These are phyloP conservation scores for Aldrovandia affinis DNA, from an alignment of 2,797 vertebrate genomes.

Conservation along the genomic window DNA sequence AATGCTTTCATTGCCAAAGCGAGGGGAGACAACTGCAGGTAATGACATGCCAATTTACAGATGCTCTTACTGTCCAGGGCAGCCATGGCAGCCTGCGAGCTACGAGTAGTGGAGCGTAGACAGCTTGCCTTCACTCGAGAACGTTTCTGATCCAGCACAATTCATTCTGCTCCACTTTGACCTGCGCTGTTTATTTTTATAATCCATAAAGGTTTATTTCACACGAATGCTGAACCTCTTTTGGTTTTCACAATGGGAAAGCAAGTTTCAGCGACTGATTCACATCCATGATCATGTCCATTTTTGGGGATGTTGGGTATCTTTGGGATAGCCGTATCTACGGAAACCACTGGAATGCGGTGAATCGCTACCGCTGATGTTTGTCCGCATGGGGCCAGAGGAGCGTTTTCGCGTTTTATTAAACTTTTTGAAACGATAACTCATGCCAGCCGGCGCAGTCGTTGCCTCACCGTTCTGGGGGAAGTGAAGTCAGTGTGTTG, in stretches of 20 bases:
- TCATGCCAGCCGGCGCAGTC: too few relatives aligned
- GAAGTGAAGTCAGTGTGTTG: too few relatives aligned
- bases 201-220: too few relatives aligned
- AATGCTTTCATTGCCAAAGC: background rate
- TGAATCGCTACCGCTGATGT: background rate
- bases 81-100: background rate
- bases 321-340: background rate
- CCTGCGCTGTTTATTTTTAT: too few relatives aligned
- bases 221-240: too few relatives aligned
- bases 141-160: too few relatives aligned
- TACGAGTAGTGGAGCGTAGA: background rate
- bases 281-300: background rate
- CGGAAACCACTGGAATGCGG: background rate
- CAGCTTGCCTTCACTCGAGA: too few relatives aligned
- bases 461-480: background rate
- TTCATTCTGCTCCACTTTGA: too few relatives aligned
- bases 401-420: background rate
- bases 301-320: background rate
- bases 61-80: background rate
- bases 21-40: background rate
- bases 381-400: background rate
- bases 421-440: too few relatives aligned
- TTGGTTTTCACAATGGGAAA: too few relatives aligned
- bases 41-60: background rate
- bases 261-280: too few relatives aligned